Base-by-base conservation (phyloP, 2,797 vertebrate species). In the Gorsachius magnificus region DNA sequence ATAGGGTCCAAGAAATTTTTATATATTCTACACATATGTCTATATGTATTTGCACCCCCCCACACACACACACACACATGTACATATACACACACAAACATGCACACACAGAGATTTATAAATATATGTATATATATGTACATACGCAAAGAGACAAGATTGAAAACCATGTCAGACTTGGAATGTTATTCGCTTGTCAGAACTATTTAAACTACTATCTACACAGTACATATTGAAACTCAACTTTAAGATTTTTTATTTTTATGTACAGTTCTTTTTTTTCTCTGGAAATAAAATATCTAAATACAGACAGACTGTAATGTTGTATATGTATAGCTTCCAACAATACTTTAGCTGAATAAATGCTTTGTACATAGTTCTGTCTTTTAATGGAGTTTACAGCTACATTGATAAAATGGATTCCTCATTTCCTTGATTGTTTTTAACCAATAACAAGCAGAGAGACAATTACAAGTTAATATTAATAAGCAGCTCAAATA, bases 371-470 rank as follows among this genome's bases (percentile, higher is more conserved):
- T 99, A 99, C 99, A 99, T 98, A 98, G 98, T 98, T 99, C 98
- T 98, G 98, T 99, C 93, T 97, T 98, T 97, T 98, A 97, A 99
- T 99, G 98, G 98, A 98, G 97, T 98, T 99, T 99, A 99, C 99
- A 99, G 98, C 98, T 99, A 99, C 98, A 98, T 98, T 98, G 98
- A 98, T 98, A 99, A 99, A 98, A 98, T 97, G 98, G 93, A 96
- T 98, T 98, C 97, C 98, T 99, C 98, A 98, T 98, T 98, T 99
- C 98, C 97, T 98, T 98, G 98, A 97, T 97, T 97, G 97, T 96
- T 98, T 98, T 98, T 98, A 99, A 99, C 98, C 98, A 98, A 99
- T 99, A 99, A 99, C 99, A 98, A 99, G 99, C 99, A 99, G 98
- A 98, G 96, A 98, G 98, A 99, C 98, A 98, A 98, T 98, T 98